These are phyloP conservation scores for Sebastes trivittatus DNA, from an alignment of 2,797 vertebrate species.

Conservation along the genomic window DNA sequence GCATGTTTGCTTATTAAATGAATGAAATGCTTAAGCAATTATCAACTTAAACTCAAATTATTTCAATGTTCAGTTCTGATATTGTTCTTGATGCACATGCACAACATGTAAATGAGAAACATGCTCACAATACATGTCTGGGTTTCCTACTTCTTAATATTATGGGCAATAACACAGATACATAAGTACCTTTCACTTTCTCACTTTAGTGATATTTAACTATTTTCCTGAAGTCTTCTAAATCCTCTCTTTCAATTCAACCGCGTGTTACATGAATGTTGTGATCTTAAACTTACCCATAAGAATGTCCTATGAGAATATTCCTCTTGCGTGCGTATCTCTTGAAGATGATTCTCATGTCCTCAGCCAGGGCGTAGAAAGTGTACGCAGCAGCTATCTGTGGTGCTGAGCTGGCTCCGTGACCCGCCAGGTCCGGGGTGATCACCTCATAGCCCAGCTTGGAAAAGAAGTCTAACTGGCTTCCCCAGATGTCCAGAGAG, in stretches of 20 bases:
- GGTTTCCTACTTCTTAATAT: not conserved
- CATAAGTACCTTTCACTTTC: not conserved
- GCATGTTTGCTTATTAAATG: not conserved
- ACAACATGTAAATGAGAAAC: not conserved
- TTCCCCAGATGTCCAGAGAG: conserved; percentile 95
- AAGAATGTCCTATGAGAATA: conserved; percentile 96
- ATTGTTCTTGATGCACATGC: not conserved
- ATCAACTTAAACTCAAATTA: not conserved
- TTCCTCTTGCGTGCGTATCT: conserved; percentile 93
- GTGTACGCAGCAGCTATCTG: conserved; percentile 93
- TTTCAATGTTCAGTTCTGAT: not conserved
- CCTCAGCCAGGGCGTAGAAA: conserved; percentile 95
- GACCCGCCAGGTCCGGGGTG: conserved; percentile 91
- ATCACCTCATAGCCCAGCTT: conserved; percentile 94
- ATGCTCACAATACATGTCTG: not conserved
- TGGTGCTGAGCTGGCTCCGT: conserved; percentile 92
- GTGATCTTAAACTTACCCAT: conserved; percentile 84
- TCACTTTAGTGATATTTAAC: not conserved
- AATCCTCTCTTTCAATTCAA: not conserved
- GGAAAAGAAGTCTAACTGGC: conserved; percentile 95
- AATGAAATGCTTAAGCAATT: not conserved
- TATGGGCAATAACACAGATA: not conserved
- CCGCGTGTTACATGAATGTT: not conserved
- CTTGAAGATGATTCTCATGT: conserved; percentile 91
- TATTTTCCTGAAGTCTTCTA: not conserved